phyloP scores from a whole-genome alignment of 2,113 vertebrate species.

The Noctilio leporinus region DNA sequence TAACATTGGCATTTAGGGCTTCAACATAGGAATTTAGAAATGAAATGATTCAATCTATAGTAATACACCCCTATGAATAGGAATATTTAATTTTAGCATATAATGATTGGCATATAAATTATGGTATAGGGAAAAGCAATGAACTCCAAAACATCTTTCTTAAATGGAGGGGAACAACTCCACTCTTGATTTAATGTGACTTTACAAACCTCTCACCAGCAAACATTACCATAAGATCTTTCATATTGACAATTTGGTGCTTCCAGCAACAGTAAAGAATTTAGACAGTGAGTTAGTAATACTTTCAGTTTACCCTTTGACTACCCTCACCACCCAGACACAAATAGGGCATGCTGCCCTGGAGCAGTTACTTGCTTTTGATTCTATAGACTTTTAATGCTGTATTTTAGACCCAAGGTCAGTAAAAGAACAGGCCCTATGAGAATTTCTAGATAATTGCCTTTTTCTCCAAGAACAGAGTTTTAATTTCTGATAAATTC shows the following conservation, averaged over 20 bases:
- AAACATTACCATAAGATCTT: neutral
- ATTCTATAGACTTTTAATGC: neutral
- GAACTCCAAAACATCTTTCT: neutral
- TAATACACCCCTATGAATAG: neutral
- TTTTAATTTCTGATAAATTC: conserved; percentile 40
- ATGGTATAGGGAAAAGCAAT: neutral
- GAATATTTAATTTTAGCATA: neutral
- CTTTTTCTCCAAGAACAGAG: neutral
- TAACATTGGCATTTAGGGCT: neutral
- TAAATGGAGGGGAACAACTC: neutral
- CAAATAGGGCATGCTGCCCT: neutral
- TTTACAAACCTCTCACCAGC: neutral
- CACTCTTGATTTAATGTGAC: neutral
- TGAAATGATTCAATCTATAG: neutral
- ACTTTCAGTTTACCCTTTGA: neutral
- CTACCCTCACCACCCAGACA: conserved; percentile 18
- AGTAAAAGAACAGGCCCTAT: neutral
- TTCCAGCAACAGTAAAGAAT: neutral
- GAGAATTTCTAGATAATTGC: neutral
- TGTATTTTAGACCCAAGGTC: neutral
- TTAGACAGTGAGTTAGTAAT: neutral
- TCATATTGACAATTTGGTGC: neutral
- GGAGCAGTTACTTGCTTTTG: neutral
- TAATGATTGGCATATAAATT: neutral
- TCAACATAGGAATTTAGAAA: neutral